A percentile compares a stretch with the other conserved stretches of the same genome.
These are phyloP conservation scores for Rhineura floridana DNA, from an alignment of 2,113 vertebrate species.

Conservation along the genomic window DNA sequence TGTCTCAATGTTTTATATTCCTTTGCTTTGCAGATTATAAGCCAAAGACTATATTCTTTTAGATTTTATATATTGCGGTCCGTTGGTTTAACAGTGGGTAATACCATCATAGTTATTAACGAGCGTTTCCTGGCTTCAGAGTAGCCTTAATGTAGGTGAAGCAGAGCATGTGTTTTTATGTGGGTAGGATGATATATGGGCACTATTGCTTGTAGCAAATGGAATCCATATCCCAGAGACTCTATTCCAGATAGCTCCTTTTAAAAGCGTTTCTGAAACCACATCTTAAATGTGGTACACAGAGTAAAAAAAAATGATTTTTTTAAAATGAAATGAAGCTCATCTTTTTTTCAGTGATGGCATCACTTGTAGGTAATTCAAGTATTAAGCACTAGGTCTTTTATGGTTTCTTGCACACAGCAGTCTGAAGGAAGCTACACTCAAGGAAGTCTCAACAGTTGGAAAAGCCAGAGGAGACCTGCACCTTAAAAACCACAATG, in stretches of 20 bases:
- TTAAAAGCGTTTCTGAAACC: slow-evolving; percentile 19
- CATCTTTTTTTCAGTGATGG: background rate
- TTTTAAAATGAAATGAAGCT: background rate
- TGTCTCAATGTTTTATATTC: background rate
- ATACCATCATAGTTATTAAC: background rate
- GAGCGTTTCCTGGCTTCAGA: background rate
- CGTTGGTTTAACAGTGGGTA: background rate
- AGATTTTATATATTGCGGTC: background rate
- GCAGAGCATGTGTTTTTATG: slow-evolving; percentile 21
- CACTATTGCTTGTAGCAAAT: background rate
- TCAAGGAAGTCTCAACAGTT: background rate
- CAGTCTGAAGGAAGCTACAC: background rate
- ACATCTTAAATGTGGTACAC: background rate
- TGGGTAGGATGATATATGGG: background rate
- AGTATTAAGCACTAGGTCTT: background rate
- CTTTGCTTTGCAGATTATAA: background rate
- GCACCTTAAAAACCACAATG: background rate
- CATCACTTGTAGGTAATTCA: background rate
- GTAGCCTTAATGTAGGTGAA: background rate
- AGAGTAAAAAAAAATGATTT: background rate
- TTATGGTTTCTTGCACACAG: background rate
- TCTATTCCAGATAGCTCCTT: slow-evolving; percentile 9
- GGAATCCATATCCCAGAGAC: background rate
- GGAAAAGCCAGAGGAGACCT: background rate
- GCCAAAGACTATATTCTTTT: background rate